Base-by-base conservation (phyloP, 2,113 vertebrate genomes). In the Struthidea cinerea region DNA sequence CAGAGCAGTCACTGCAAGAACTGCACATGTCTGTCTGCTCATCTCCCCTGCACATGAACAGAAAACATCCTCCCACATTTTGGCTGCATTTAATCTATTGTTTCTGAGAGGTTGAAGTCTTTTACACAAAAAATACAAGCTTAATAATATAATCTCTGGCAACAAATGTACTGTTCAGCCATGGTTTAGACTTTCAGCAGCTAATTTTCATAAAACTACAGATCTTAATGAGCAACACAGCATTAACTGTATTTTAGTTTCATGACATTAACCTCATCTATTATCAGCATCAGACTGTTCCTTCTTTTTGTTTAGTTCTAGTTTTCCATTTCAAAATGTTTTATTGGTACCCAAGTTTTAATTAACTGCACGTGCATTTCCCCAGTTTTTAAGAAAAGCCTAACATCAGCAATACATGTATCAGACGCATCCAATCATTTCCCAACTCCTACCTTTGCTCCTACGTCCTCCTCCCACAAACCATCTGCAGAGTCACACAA, bases 291-390 rank as follows among this genome's bases (percentile, higher is more conserved):
- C 37, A 67, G 59, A 76, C 42, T 64, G 10, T 63, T 89, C 37
- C n/a, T 86, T 47, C 53, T 69, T 77, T 70, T 83, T 90, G n/a
- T 89, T 91, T 74, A 90, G 70, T 75, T 93, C 53, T 41, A 46
- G 41, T 83, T 90, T 87, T 94, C 71, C 41, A 93, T 74, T 95
- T 80, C 67, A 47, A 83, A 94, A 73, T n/a, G 46, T 27, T 88
- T 88, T 63, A 42, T 47, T 79, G 76, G 78, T 18, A 91, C 84
- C 21, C 18, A 60, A 75, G 79, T 65, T 77, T 79, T 94, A 93
- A 96, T 94, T 89, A 94, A 67, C 9, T 67, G 46, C 92, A 89
- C 13, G 56, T 68, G 57, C 21, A 13, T 85, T 82, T 77, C 37
- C 37, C 53, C 16, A 57, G 52, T 67, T 68, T 92, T 70, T 67